Conservation (phyloP, 2,797 vertebrate species). For the Pagetopsis macropterus region DNA sequence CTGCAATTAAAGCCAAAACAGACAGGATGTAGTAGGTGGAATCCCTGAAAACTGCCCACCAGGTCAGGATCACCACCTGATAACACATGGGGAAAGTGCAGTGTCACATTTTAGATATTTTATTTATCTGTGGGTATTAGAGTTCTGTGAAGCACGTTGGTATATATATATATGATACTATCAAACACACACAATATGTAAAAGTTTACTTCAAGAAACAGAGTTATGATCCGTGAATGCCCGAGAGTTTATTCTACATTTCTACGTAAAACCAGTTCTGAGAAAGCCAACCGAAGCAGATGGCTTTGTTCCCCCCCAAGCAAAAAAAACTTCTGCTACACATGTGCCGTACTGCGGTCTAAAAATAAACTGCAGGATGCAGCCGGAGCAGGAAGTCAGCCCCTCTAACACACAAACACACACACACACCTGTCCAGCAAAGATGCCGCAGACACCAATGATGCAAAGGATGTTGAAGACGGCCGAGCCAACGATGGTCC, state of each 20-base stretch:
- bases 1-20: conserved; percentile 92
- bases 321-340: conserved; percentile 36
- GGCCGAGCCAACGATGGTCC: conserved; percentile 97
- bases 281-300: conserved; percentile 44
- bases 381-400: conserved; percentile 30
- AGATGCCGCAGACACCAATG: conserved; percentile 96
- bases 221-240: conserved; percentile 1
- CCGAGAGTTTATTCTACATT: conserved; percentile 18
- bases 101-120: not conserved
- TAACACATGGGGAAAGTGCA: not conserved
- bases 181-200: not conserved
- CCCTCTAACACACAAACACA: conserved; percentile 70
- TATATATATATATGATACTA: not conserved
- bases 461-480: conserved; percentile 99
- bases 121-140: not conserved
- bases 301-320: conserved; percentile 50
- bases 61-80: conserved; percentile 93
- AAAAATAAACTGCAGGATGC: conserved; percentile 61
- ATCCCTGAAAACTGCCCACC: conserved; percentile 96
- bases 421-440: conserved; percentile 88
- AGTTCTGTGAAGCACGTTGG: not conserved
- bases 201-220: not conserved
- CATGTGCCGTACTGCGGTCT: conserved; percentile 42
- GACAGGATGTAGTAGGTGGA: conserved; percentile 94
- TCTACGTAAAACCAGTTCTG: conserved; percentile 33